Percentiles rank a stretch among this genome's conserved stretches.
Evolutionary conservation across 2,888 invertebrate genomes (phyloP).

Genomic region (Pollenia amentaria): DNA sequence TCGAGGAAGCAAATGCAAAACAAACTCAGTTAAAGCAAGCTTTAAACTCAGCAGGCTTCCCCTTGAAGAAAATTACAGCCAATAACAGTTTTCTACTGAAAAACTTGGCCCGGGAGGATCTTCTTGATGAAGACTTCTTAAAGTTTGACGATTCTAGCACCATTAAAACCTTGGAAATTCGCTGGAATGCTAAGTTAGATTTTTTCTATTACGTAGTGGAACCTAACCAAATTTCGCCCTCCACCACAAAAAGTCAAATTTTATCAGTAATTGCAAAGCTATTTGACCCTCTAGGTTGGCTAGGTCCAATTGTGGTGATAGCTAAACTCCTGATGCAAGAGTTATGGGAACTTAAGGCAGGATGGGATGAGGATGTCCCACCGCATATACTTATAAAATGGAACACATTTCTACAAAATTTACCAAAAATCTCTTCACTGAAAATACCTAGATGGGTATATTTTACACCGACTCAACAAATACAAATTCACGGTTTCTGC

Average conservation of each 20-base stretch:
- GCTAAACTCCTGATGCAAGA: neutral
- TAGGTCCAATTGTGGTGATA: neutral
- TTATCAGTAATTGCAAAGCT: slow-evolving; percentile 9
- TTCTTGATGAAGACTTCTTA: neutral
- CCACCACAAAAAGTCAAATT: slow-evolving; percentile 1
- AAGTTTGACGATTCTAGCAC: slow-evolving; percentile 9
- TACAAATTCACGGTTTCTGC: slow-evolving; percentile 11
- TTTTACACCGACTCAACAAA: neutral
- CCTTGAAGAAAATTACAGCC: neutral
- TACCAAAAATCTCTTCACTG: slow-evolving; percentile 8
- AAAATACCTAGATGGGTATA: no score
- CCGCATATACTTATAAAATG: neutral
- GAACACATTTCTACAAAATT: slow-evolving; percentile 6
- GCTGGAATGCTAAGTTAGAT: slow-evolving; percentile 11
- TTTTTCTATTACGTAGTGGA: slow-evolving; percentile 8
- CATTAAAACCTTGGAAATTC: slow-evolving; percentile 5
- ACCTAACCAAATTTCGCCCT: neutral
- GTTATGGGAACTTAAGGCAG: slow-evolving; percentile 4
- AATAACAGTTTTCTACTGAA: neutral
- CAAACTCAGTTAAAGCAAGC: neutral
- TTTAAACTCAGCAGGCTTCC: slow-evolving; percentile 6
- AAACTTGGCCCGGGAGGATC: neutral
- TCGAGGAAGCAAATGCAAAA: neutral
- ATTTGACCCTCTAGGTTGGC: neutral
- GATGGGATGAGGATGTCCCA: slow-evolving; percentile 4